A percentile compares a stretch with the other conserved stretches of the same genome.
Evolutionary conservation across 2,113 vertebrate genomes (phyloP).

Genomic region (Hymenochirus boettgeri): DNA sequence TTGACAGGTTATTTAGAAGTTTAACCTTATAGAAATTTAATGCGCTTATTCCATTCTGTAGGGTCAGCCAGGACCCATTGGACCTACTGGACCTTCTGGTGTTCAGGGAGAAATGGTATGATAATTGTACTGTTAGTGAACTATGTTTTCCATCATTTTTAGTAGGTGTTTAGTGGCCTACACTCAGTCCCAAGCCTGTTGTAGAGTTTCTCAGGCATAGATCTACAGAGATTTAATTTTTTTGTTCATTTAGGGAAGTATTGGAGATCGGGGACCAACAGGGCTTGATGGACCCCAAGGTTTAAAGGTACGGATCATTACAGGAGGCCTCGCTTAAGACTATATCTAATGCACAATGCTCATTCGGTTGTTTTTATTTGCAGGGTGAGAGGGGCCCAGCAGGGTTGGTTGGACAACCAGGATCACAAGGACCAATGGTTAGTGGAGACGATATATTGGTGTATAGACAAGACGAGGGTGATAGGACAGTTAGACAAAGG

Average conservation of each 20-base stretch:
- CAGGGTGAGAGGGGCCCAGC: conserved; percentile 63
- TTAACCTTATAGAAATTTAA: no score
- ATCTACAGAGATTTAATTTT: conserved; percentile 12
- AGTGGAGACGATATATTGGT: background rate
- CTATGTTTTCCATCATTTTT: no score
- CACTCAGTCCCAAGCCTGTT: no score
- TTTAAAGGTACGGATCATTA: conserved; percentile 63
- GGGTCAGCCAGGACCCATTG: conserved; percentile 70
- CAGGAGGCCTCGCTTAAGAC: no score
- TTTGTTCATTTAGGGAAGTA: conserved; percentile 44
- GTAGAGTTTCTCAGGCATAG: no score
- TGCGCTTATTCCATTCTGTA: no score
- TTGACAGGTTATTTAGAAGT: no score
- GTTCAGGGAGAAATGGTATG: conserved; percentile 62
- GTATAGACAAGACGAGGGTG: no score
- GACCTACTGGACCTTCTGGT: conserved; percentile 63
- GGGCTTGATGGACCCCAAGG: conserved; percentile 66
- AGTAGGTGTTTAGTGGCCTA: no score
- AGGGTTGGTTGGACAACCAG: conserved; percentile 55
- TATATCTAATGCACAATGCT: no score
- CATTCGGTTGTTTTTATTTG: no score
- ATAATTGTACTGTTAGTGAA: background rate
- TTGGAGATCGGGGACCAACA: conserved; percentile 57
- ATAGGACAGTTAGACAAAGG: no score
- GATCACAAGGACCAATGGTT: conserved; percentile 61